Base-by-base conservation (phyloP, 2,888 invertebrate species). In the Stratiomys singularior region DNA sequence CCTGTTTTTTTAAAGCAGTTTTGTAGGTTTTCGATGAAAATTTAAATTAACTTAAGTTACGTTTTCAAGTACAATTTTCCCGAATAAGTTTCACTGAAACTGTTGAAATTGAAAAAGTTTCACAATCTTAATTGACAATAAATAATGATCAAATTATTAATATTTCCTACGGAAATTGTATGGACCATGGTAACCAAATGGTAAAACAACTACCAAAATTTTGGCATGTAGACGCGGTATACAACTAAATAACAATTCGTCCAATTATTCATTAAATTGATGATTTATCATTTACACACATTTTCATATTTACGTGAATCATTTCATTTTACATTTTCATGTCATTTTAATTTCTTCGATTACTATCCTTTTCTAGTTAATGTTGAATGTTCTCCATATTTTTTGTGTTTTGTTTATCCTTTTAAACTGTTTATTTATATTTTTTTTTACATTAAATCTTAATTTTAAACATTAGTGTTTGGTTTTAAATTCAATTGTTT, bases 401-500 rank as follows among this genome's bases (percentile, higher is more conserved):
- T n/a, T 47, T 76, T 9, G 18, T 66, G 25, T 64, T 47, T n/a
- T 37, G 11, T 37, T 28, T 4, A 18, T 69, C 47, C 44, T 71
- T 71, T 72, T 52, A 28, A 46, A 23, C 58, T 67, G 27, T 47
- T 66, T 67, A 56, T 25, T 56, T 56, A 28, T 72, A 52, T 52
- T 67, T 67, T 52, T 67, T 67, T 67, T 58, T 27, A 44, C 30
- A 69, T 58, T 77, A 23, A 69, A 47, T 77, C 37, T 77, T 77
- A 67, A 46, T 71, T 69, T 77, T 28, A 76, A 60, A 37, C 30
- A 47, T 76, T 28, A 76, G 76, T 37, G 37, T 37, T 37, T 37
- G 80, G 80, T 80, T 71, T 77, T 80, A 79, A 80, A 78, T 79
- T 80, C 67, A 76, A 77, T 72, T 78, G 78, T 78, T 63, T 66